A percentile compares a stretch with the other conserved stretches of the same genome.
These are phyloP conservation scores for Microplitis mediator DNA, from an alignment of 1,140 invertebrate genomes.

Conservation along the genomic window DNA sequence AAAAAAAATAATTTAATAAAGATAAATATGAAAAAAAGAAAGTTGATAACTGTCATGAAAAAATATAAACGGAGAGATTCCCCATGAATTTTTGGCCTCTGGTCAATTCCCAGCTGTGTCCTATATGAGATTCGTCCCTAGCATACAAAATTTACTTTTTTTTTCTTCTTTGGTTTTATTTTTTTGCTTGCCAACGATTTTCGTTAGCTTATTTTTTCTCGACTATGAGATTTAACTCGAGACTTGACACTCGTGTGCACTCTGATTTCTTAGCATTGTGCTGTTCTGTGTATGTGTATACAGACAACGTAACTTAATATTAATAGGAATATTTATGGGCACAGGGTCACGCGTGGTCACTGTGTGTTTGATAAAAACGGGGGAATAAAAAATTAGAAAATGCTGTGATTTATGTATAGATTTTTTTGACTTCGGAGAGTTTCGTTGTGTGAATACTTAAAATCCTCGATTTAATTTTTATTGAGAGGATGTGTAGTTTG, in stretches of 20 bases:
- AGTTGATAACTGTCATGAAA: no score
- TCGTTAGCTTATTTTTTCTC: no score
- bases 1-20: no score
- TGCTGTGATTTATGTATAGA: conserved; percentile 54
- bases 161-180: conserved; percentile 34
- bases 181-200: no score
- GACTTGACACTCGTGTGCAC: no score
- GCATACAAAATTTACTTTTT: conserved; percentile 58
- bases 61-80: conserved; percentile 1
- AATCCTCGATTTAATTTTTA: no score
- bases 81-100: conserved; percentile 33
- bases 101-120: conserved; percentile 44
- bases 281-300: not conserved
- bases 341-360: conserved; percentile 32
- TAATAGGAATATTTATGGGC: conserved; percentile 63
- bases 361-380: conserved; percentile 47
- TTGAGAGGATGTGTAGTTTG: no score
- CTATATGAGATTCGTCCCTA: conserved; percentile 50
- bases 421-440: not conserved
- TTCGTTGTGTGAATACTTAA: no score
- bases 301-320: conserved; percentile 56
- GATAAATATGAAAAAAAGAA: no score
- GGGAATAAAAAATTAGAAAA: conserved; percentile 56
- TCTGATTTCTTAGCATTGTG: not conserved
- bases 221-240: no score